Base-by-base conservation (phyloP, 2,113 vertebrate genomes). In the Amia ocellicauda region DNA sequence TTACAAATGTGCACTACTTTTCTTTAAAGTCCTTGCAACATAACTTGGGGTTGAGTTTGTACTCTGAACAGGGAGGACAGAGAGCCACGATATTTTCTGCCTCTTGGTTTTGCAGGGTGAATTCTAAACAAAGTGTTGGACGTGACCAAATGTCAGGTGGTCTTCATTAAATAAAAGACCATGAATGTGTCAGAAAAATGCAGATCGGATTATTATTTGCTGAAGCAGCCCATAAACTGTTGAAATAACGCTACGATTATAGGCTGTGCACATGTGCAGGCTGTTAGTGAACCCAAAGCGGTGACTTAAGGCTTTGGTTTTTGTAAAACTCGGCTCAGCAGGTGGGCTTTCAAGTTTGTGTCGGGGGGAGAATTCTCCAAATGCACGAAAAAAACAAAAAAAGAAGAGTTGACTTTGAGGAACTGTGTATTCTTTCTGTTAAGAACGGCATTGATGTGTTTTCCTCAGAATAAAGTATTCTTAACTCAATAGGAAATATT, bases 291-390 rank as follows among this genome's bases (percentile, higher is more conserved):
- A 8, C n/a, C 42, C 11, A 7, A 13, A 49, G 27, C 27, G 36
- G n/a, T 27, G 26, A 23, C 22, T 60, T 13, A 24, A 59, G 58
- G 7, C 29, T 59, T 7, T 17, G 47, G 13, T n/a, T 7, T 50
- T 7, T 17, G 13, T 11, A 7, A 50, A 16, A 31, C 19, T 8
- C 24, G n/a, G 54, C 36, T 23, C 58, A 43, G 58, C 58, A 59
- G 58, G 58, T 42, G 36, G 42, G n/a, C 58, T 59, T 59, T 59
- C 40, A 59, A 36, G 58, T 59, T 24, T 26, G 41, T 61, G n/a
- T 42, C 40, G 14, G 19, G 11, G 40, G 59, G 23, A n/a, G 19
- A 47, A n/a, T 47, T 20, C 20, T 20, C 27, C n/a, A n/a, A n/a
- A n/a, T n/a, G n/a, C n/a, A n/a, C n/a, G n/a, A n/a, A n/a, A n/a